Base-by-base conservation (phyloP, 2,797 vertebrate genomes). In the Enoplosus armatus region DNA sequence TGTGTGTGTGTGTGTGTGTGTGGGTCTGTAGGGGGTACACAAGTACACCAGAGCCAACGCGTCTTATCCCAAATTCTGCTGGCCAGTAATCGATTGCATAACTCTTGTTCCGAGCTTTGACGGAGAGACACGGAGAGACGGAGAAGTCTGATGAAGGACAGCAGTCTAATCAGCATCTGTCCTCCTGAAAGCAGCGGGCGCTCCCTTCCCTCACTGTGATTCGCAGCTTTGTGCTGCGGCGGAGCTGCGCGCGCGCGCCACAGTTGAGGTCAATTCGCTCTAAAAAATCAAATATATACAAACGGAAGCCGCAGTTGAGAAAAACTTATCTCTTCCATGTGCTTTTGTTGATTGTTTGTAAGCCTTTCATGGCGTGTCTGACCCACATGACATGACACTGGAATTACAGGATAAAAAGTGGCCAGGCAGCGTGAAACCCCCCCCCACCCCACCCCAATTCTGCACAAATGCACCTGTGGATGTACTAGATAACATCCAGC, bases 111-210 rank as follows among this genome's bases (percentile, higher is more conserved):
- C 43, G 2, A 74, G 86, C 79, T 80, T 71, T 22, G 71, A 82
- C 68, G 71, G 26, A 47, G 50, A 62, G 75, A 85, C 63, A 85
- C 62, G n/a, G n/a, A n/a, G n/a, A 79, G 87, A 87, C 79, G n/a
- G n/a, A 77, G 6, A 74, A 33, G 27, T 59, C 54, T 61, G 51
- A 71, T 58, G 53, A 77, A 79, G 62, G 76, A 64, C 72, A 33
- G 11, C 27, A 24, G 58, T 22, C 45, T 69, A 5, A 83, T 67
- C 73, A 29, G 0, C 47, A 64, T 80, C 72, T 39, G 1, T 79
- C 59, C 27, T 50, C 66, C 62, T 76, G 39, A 85, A 77, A 72
- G 80, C 67, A 65, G 50, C 26, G 26, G 53, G 54, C 83, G 54
- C 77, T 83, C 73, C 45, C n/a, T n/a, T 50, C 22, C 56, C 43